phyloP scores from a whole-genome alignment of 2,797 vertebrate species.

The Benthosema pterotum region DNA sequence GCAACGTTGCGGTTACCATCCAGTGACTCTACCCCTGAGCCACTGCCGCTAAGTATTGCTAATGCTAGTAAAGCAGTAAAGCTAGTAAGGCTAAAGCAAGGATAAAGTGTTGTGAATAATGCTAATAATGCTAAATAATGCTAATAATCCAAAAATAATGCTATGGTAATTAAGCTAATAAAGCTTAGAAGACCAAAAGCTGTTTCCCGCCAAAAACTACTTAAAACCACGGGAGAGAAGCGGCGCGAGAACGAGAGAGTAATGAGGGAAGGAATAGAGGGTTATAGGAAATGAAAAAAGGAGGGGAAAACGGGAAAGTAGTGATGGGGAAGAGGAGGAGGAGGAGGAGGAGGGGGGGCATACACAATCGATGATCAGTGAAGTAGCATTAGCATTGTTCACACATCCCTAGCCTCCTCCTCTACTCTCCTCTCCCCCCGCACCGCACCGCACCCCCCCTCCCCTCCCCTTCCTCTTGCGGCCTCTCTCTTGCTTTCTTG shows the following conservation, averaged over 20 bases:
- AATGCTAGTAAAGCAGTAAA: too few relatives aligned
- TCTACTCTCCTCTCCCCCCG: conserved; percentile 7
- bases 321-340: not conserved
- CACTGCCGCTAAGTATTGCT: too few relatives aligned
- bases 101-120: too few relatives aligned
- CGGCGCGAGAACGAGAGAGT: conserved; percentile 20
- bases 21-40: too few relatives aligned
- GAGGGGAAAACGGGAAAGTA: conserved; percentile 17
- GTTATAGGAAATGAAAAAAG: conserved; percentile 41
- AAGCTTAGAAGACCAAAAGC: too few relatives aligned
- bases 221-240: conserved; percentile 53
- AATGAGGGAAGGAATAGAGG: conserved; percentile 29
- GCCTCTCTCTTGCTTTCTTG: conserved; percentile 76
- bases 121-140: too few relatives aligned
- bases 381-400: conserved; percentile 78
- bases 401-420: conserved; percentile 59
- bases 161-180: too few relatives aligned
- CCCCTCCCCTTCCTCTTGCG: conserved; percentile 57
- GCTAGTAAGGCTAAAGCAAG: too few relatives aligned
- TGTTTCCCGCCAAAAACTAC: too few relatives aligned
- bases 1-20: too few relatives aligned
- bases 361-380: conserved; percentile 71
- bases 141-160: too few relatives aligned
- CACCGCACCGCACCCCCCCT: conserved; percentile 21
- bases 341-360: conserved; percentile 2